Conservation (phyloP, 2,797 vertebrate genomes). For the Enteromius radiatus region DNA sequence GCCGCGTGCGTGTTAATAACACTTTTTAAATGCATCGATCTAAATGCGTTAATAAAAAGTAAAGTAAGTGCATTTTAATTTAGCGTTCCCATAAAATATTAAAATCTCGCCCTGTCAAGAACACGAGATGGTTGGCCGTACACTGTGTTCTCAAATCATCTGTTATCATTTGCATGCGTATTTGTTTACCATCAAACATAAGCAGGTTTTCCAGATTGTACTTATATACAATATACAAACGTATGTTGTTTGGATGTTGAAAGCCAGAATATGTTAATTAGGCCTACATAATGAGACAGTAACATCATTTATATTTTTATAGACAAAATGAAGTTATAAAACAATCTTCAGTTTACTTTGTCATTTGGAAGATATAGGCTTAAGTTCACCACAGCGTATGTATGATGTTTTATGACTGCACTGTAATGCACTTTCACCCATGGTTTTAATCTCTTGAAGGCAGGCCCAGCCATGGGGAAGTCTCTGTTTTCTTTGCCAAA, state of each 20-base stretch:
- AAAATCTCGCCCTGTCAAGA: neutral
- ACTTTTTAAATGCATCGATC: neutral
- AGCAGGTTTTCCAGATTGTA: neutral
- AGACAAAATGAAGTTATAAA: neutral
- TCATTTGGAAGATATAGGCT: neutral
- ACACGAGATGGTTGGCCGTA: neutral
- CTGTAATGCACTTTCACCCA: neutral
- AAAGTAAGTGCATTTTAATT: neutral
- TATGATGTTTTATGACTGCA: neutral
- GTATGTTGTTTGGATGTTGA: neutral
- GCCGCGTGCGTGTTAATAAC: neutral
- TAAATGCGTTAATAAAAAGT: neutral
- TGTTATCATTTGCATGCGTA: neutral
- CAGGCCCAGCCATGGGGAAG: conserved; percentile 86
- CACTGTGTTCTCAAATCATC: neutral
- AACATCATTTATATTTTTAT: neutral
- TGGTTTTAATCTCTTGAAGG: conserved; percentile 34
- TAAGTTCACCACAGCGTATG: neutral
- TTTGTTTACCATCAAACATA: conserved; percentile 3
- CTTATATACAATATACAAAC: too few relatives aligned
- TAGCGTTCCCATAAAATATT: neutral
- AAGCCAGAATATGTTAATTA: neutral
- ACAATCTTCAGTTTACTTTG: neutral
- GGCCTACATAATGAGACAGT: neutral
- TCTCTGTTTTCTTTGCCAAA: conserved; percentile 84